These are phyloP conservation scores for Carollia perspicillata DNA, from an alignment of 2,113 vertebrate genomes.

Conservation along the genomic window DNA sequence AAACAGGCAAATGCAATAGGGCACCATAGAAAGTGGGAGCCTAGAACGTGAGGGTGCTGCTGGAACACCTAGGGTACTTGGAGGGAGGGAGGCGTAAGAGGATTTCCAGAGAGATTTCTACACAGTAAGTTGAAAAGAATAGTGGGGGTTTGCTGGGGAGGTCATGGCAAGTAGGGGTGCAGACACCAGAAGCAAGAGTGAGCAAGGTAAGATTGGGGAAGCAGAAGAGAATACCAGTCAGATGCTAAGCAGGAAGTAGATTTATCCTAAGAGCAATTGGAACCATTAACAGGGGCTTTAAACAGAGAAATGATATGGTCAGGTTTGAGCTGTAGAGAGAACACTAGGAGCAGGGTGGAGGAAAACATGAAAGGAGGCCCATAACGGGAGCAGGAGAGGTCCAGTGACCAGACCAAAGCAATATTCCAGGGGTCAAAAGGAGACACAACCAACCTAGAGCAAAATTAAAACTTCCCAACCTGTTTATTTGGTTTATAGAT, in stretches of 20 bases:
- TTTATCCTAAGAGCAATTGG: not conserved
- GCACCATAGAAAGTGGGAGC: not conserved
- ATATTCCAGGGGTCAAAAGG: not conserved
- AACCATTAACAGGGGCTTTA: not conserved
- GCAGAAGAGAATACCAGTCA: not conserved
- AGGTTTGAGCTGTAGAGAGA: not conserved
- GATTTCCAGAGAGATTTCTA: not conserved
- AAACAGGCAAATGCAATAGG: not conserved
- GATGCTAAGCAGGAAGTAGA: not conserved
- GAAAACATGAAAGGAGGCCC: too few relatives aligned
- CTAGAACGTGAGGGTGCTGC: not conserved
- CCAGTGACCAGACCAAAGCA: not conserved
- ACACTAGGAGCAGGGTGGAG: rapidly evolving
- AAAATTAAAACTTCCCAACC: not conserved
- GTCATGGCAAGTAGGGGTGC: not conserved
- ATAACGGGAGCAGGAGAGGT: rapidly evolving
- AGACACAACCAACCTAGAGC: not conserved
- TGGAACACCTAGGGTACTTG: not conserved
- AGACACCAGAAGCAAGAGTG: not conserved
- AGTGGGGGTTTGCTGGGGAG: not conserved
- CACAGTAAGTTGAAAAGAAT: not conserved
- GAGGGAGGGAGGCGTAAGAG: not conserved
- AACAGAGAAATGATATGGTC: not conserved
- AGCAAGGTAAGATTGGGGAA: not conserved
- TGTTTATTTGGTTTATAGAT: not conserved